Base-by-base conservation (phyloP, 2,888 invertebrate genomes). In the Chrysolina americana region DNA sequence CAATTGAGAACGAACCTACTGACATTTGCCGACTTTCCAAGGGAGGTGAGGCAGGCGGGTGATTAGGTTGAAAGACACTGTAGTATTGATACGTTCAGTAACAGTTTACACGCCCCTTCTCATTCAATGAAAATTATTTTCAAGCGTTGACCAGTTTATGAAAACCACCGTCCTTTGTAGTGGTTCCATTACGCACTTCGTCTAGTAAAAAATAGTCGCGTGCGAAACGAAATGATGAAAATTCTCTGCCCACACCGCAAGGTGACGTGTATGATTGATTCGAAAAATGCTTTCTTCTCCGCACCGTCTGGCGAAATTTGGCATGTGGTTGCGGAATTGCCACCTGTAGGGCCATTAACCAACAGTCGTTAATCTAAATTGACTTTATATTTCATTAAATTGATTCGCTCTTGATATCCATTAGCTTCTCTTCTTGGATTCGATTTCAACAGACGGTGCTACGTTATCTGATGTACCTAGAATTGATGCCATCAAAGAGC, bases 201-300 rank as follows among this genome's bases (percentile, higher is more conserved):
- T 36, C 36, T 53, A 53, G 36, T 15, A 53, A 68, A 66, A 68
- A 68, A 53, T 41, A 48, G 77, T 82, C 78, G 81, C 79, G 81
- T 80, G 81, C 79, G 76, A 65, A 70, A 13, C 63, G 75, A 71
- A 65, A 70, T 82, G 79, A 79, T 78, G 78, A 78, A 79, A 80
- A 75, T 73, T 66, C 62, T 71, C 73, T 70, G 78, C 71, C 65
- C 63, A 65, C 73, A 65, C 76, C 50, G 41, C 66, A 64, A 78
- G 73, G 74, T 81, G 80, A 79, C 80, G 78, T 70, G 63, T 71
- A 77, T 81, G 81, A 81, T 81, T 80, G 80, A 81, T 81, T 73
- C 68, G 74, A 75, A 74, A 66, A 71, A 65, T 47, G 64, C 65
- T 63, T 72, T 47, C 66, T 71, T 59, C 65, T n/a, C 62, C 68